Percentiles rank a stretch among this genome's conserved stretches.
phyloP scores from a whole-genome alignment of 2,113 vertebrate genomes.

The Bubo blakistoni region DNA sequence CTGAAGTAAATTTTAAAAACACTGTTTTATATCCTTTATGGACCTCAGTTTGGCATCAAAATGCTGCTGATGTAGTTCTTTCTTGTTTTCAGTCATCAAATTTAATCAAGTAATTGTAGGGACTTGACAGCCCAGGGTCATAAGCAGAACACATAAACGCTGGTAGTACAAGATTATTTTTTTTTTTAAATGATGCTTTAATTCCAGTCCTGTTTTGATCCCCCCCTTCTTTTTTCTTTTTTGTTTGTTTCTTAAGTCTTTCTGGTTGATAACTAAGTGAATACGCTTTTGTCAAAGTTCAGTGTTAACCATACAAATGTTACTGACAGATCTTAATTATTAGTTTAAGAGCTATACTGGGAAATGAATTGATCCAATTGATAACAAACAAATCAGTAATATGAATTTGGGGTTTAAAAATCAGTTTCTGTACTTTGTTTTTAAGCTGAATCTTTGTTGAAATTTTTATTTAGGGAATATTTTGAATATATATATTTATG shows the following conservation, averaged over 20 bases:
- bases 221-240: background rate
- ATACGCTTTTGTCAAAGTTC: background rate
- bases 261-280: background rate
- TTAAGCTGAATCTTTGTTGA: constrained; percentile 9
- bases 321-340: background rate
- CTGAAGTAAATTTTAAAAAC: constrained; percentile 22
- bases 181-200: background rate
- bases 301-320: background rate
- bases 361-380: background rate
- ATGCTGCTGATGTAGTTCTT: constrained; percentile 42
- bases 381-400: background rate
- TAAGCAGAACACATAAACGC: constrained; percentile 38
- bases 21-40: constrained; percentile 27
- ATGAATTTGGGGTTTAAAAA: background rate
- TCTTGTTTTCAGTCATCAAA: constrained; percentile 7
- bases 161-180: background rate
- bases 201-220: background rate
- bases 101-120: constrained; percentile 5
- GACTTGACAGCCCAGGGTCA: constrained; percentile 34
- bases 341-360: background rate
- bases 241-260: background rate
- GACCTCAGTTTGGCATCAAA: constrained; percentile 49
- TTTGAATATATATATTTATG: background rate
- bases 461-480: background rate
- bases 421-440: constrained; percentile 47